Conservation (phyloP, 2,797 vertebrate genomes). For the Helarctos malayanus region DNA sequence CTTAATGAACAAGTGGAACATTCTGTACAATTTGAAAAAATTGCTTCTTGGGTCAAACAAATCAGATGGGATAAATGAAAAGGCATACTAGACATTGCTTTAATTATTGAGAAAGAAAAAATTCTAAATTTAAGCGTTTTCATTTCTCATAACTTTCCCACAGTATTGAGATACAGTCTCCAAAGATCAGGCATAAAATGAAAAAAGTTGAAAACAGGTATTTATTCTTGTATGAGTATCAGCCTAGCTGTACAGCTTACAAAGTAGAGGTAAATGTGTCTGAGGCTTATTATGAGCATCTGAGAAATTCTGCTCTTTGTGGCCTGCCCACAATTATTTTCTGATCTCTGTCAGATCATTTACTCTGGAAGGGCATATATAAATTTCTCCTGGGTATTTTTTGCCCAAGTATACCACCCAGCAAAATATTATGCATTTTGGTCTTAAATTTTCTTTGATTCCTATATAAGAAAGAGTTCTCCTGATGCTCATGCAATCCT, state of each 20-base stretch:
- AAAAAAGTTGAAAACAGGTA: not conserved
- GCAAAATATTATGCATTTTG: not conserved
- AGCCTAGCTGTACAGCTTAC: not conserved
- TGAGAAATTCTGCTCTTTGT: not conserved
- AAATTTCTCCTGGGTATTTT: not conserved
- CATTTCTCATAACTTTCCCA: not conserved
- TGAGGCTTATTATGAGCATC: not conserved
- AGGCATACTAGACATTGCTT: not conserved
- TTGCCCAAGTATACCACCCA: not conserved
- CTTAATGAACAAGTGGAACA: constrained; percentile 59
- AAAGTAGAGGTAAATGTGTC: not conserved
- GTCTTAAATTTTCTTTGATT: not conserved
- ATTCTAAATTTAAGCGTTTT: not conserved
- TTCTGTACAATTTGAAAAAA: constrained; percentile 59
- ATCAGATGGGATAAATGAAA: constrained; percentile 58
- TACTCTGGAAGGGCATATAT: not conserved
- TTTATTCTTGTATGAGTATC: not conserved
- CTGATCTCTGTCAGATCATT: not conserved
- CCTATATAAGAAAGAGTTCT: not conserved
- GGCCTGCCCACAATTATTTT: not conserved
- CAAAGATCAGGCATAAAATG: not conserved
- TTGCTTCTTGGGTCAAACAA: constrained; percentile 54
- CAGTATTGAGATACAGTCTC: not conserved
- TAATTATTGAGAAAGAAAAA: not conserved
- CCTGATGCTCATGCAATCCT: not conserved